Evolutionary conservation across 2,888 invertebrate genomes (phyloP), one percentile per base, ranked within the genome.

Genomic region (Lymantria dispar): DNA sequence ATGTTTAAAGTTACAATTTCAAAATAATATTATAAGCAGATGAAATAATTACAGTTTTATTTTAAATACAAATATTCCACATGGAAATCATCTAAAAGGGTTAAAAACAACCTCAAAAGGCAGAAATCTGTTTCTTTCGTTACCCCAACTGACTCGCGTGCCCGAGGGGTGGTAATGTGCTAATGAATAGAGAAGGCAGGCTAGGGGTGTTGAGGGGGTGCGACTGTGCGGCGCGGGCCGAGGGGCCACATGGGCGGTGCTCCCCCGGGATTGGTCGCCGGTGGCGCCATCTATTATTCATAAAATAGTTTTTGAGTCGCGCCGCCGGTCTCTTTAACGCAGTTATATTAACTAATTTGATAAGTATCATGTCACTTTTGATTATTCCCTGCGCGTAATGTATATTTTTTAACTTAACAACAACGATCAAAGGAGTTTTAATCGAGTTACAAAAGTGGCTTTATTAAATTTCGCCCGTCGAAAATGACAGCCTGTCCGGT

Each of bases 221-320:
- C 48, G 65, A 33, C 64, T 67, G 52, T 56, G 61, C 52, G 52
- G 39, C 69, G 72, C 67, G 72, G 70, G 70, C 68, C 37, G 45
- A 48, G 72, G 68, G 66, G 42, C 10, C 70, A 68, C 67, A 60
- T 80, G 83, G 85, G 85, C 85, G 83, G 80, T 74, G 81, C 84
- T 85, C 89, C 88, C 90, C 68, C 48, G 90, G 91, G 91, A 90
- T 89, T 90, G 90, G 90, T 78, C 87, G 85, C 83, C 78, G 73
- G 74, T 78, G 76, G 82, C 81, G 80, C 83, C 85, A 90, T 91
- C 88, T 91, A 91, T 90, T 90, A 91, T 91, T 90, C 91, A 91
- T 89, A 89, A 89, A 90, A 91, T 91, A 91, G 91, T 91, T 91
- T 91, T 91, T 90, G 88, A 91, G 87, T 87, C 87, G 85, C 87